Evolutionary conservation across 2,797 vertebrate species (phyloP).

Genomic region (Pseudomugil gertrudae): DNA sequence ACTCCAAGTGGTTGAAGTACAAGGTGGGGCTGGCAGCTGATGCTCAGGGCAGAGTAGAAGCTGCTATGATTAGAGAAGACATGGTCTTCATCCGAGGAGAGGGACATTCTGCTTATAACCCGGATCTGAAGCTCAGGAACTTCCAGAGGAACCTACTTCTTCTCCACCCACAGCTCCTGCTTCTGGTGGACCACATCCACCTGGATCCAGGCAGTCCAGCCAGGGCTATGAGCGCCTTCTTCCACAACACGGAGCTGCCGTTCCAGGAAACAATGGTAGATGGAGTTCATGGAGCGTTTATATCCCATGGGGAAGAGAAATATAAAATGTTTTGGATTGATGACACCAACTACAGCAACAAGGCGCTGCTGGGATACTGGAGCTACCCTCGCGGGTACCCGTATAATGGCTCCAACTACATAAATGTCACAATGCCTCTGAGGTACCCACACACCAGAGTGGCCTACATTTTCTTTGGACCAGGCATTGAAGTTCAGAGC

Average conservation of each 20-base stretch:
- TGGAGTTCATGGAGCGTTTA: conserved; percentile 88
- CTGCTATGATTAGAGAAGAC: conserved; percentile 84
- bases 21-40: conserved; percentile 90
- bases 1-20: conserved; percentile 97
- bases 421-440: conserved; percentile 92
- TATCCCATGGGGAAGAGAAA: conserved; percentile 84
- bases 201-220: conserved; percentile 86
- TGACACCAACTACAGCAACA: conserved; percentile 90
- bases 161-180: conserved; percentile 93
- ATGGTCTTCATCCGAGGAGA: conserved; percentile 95
- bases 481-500: conserved; percentile 89
- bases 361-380: conserved; percentile 86
- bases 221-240: conserved; percentile 89
- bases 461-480: conserved; percentile 93
- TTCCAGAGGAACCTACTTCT: conserved; percentile 93
- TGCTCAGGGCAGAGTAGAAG: conserved; percentile 88
- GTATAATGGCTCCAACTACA: conserved; percentile 94
- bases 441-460: conserved; percentile 87
- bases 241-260: conserved; percentile 93
- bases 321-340: conserved; percentile 99
- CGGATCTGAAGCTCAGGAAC: conserved; percentile 87
- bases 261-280: conserved; percentile 87
- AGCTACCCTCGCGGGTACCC: conserved; percentile 92
- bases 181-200: conserved; percentile 92
- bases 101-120: conserved; percentile 88